Conservation (phyloP, 1,140 invertebrate species). For the Drosophila varians region DNA sequence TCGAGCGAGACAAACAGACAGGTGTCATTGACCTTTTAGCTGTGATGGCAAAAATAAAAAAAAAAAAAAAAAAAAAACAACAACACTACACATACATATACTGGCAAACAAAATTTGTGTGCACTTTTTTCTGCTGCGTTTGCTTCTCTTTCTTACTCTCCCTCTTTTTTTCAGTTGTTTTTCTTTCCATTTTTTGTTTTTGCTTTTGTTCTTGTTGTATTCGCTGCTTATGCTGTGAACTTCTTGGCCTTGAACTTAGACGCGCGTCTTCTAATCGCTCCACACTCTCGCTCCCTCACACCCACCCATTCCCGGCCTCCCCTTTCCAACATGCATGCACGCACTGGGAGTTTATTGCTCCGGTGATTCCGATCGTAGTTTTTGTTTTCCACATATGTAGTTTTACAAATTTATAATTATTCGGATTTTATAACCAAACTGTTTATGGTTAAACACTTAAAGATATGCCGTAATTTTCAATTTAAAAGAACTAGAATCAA, state of each 20-base stretch:
- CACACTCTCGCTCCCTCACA: conserved; percentile 20
- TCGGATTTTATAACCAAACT: no score
- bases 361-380: not conserved
- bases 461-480: no score
- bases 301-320: not conserved
- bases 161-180: conserved; percentile 17
- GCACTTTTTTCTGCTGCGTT: conserved; percentile 65
- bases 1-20: conserved; percentile 71
- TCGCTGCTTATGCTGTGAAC: conserved; percentile 51
- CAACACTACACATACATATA: conserved; percentile 14
- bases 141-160: conserved; percentile 20
- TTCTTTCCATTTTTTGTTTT: conserved; percentile 1
- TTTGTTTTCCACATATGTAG: not conserved
- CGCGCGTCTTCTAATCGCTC: conserved; percentile 68
- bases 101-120: conserved; percentile 37
- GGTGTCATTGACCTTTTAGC: conserved; percentile 79
- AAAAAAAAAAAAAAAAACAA: conserved; percentile 31
- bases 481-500: no score
- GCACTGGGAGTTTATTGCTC: conserved; percentile 32
- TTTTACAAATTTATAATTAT: no score
- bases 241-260: conserved; percentile 79
- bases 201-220: conserved; percentile 22
- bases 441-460: no score
- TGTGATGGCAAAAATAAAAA: conserved; percentile 56
- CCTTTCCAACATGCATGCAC: conserved; percentile 7